phyloP scores from a whole-genome alignment of 2,113 vertebrate genomes.

The Amphiprion percula region DNA sequence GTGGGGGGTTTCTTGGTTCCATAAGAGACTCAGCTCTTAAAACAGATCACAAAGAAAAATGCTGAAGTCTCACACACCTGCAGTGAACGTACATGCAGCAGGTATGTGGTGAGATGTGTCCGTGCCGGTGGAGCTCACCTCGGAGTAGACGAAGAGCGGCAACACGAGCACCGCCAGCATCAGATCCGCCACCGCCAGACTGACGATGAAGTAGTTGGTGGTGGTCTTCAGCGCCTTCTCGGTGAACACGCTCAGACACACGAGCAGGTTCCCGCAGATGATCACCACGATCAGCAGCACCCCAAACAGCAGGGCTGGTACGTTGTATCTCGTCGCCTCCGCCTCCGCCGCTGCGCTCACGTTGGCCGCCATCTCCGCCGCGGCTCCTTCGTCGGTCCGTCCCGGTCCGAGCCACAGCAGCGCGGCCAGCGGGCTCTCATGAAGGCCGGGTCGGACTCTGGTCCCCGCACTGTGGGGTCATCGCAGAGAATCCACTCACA shows the following conservation, averaged over 20 bases:
- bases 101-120: not conserved
- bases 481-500: constrained; percentile 22
- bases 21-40: no score
- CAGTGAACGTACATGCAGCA: no score
- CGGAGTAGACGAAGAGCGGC: constrained; percentile 93
- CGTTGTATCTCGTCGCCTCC: constrained; percentile 70
- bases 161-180: constrained; percentile 93
- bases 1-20: not conserved
- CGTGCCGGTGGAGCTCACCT: constrained; percentile 84
- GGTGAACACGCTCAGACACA: constrained; percentile 92
- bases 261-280: constrained; percentile 92
- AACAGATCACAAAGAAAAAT: no score
- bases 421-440: constrained; percentile 61
- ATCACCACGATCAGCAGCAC: constrained; percentile 90
- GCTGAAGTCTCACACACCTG: no score
- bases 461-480: constrained; percentile 8
- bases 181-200: constrained; percentile 92
- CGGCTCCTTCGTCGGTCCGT: constrained; percentile 46
- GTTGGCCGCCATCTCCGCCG: constrained; percentile 79
- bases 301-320: constrained; percentile 88
- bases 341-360: constrained; percentile 57
- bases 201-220: constrained; percentile 97
- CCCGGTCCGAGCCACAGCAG: constrained; percentile 55
- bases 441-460: constrained; percentile 38
- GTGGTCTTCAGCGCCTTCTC: constrained; percentile 95